phyloP scores from a whole-genome alignment of 2,113 vertebrate species.

The Pseudois nayaur region DNA sequence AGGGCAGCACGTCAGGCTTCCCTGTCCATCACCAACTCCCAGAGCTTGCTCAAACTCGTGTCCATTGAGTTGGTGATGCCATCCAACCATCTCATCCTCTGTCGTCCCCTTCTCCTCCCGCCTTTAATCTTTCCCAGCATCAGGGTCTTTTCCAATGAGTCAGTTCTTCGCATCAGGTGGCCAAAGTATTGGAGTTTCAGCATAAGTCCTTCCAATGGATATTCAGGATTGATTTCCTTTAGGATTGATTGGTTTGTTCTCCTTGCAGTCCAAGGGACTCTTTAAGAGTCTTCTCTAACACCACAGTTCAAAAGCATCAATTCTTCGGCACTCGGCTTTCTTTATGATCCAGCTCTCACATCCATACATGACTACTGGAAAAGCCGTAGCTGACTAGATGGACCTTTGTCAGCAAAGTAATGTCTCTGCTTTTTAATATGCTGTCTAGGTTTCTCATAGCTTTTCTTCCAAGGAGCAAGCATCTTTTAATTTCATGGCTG shows the following conservation, averaged over 20 bases:
- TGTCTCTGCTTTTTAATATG: not conserved
- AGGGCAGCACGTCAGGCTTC: not conserved
- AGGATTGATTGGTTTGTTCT: not conserved
- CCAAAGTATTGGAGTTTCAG: not conserved
- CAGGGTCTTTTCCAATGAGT: not conserved
- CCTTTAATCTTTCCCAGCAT: not conserved
- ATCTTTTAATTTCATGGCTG: not conserved
- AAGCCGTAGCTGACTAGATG: not conserved
- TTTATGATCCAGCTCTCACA: not conserved
- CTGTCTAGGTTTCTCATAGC: not conserved
- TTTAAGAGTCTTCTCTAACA: not conserved
- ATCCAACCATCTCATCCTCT: not conserved
- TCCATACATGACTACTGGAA: not conserved
- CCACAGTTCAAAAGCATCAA: not conserved
- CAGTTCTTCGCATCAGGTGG: not conserved
- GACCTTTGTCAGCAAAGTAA: not conserved
- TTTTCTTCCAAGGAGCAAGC: not conserved
- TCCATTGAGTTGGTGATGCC: not conserved
- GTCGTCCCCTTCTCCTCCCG: accelerated
- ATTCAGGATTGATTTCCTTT: not conserved
- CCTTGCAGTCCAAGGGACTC: not conserved
- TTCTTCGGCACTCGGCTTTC: not conserved
- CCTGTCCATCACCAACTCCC: not conserved
- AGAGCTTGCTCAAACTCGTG: not conserved
- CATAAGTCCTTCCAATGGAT: not conserved